phyloP scores from a whole-genome alignment of 2,797 vertebrate genomes.

The Falco novaeseelandiae region DNA sequence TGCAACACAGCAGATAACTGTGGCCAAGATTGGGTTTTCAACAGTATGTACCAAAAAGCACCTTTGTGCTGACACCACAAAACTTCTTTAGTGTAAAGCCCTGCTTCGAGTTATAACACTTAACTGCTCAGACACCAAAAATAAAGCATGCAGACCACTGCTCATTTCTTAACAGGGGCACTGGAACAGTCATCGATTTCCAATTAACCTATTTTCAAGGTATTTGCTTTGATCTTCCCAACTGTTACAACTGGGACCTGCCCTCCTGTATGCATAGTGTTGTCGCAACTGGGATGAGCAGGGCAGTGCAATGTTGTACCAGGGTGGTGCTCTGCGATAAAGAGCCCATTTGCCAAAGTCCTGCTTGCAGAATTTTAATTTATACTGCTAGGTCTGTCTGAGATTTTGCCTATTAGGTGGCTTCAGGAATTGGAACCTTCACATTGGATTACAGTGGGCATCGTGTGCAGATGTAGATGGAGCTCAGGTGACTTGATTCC shows the following conservation, averaged over 20 bases:
- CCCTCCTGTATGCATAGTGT: not conserved
- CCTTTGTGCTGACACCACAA: not conserved
- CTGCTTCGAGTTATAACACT: not conserved
- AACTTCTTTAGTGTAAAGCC: not conserved
- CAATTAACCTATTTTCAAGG: not conserved
- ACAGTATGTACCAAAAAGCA: not conserved
- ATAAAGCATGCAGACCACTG: fast-evolving
- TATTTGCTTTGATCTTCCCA: not conserved
- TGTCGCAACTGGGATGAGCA: not conserved
- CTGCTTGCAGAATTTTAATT: not conserved
- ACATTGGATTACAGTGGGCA: fast-evolving
- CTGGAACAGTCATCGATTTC: not conserved
- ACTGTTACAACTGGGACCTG: not conserved
- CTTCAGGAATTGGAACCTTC: not conserved
- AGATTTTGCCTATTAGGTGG: not conserved
- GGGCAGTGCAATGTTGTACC: not conserved
- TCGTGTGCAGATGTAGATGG: fast-evolving
- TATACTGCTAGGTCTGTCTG: not conserved
- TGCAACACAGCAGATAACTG: slow-evolving; percentile 5
- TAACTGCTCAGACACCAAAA: not conserved
- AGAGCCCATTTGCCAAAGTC: not conserved
- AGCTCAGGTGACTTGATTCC: not conserved
- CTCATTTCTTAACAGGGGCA: not conserved
- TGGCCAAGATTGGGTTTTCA: not conserved
- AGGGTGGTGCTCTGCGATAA: not conserved